Conservation (phyloP, 1,140 invertebrate species). For the Telenomus remus region DNA sequence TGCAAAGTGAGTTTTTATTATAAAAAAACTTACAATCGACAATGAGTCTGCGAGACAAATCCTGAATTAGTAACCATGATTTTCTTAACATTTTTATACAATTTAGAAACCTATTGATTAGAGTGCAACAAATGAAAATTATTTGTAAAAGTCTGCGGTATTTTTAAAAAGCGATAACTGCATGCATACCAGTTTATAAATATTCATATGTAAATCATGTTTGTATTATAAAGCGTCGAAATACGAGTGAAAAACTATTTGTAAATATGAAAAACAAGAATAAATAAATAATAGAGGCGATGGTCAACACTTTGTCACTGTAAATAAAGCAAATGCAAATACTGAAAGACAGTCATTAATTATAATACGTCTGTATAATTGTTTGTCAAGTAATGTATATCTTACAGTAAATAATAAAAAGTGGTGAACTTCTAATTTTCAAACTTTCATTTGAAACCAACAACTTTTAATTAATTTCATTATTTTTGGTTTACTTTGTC, state of each 20-base stretch:
- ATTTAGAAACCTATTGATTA: too few relatives aligned
- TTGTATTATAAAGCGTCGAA: constrained; percentile 41
- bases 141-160: constrained; percentile 49
- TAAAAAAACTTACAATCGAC: constrained; percentile 2
- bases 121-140: constrained; percentile 5
- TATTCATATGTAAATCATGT: constrained; percentile 45
- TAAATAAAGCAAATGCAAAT: constrained; percentile 63
- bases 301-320: constrained; percentile 33
- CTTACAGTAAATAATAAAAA: constrained; percentile 71
- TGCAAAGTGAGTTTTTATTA: too few relatives aligned
- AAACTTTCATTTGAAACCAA: too few relatives aligned
- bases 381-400: constrained; percentile 74
- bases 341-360: constrained; percentile 59
- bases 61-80: too few relatives aligned
- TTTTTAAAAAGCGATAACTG: constrained; percentile 26
- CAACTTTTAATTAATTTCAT: too few relatives aligned
- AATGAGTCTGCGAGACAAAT: constrained; percentile 10
- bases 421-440: constrained; percentile 26
- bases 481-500: too few relatives aligned
- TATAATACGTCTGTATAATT: constrained; percentile 74
- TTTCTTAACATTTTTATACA: too few relatives aligned
- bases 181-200: constrained; percentile 21
- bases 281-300: background rate
- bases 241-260: constrained; percentile 26
- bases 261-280: constrained; percentile 53